Evolutionary conservation across 2,797 vertebrate species (phyloP).

Genomic region (Enteromius unitaeniatus): DNA sequence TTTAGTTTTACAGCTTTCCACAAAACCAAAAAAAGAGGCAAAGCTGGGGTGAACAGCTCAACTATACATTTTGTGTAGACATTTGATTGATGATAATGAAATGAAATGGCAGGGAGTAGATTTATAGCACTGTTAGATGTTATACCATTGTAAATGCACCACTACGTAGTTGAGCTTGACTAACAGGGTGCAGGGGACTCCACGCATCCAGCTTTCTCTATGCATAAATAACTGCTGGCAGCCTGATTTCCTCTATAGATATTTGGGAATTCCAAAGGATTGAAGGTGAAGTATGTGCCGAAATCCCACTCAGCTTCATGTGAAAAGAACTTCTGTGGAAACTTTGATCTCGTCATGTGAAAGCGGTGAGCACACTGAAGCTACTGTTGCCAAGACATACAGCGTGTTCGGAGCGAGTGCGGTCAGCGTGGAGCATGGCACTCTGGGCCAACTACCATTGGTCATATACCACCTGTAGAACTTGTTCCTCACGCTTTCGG

Average conservation of each 20-base stretch:
- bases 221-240: slow-evolving; percentile 54
- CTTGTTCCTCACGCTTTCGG: not conserved
- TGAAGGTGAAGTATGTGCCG: slow-evolving; percentile 46
- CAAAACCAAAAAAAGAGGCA: slow-evolving; percentile 24
- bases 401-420: not conserved
- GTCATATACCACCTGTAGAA: slow-evolving; percentile 48
- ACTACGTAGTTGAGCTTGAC: slow-evolving; percentile 53
- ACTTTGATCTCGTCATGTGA: slow-evolving; percentile 42
- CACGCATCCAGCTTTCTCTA: slow-evolving; percentile 53
- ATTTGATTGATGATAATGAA: slow-evolving; percentile 49
- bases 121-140: slow-evolving; percentile 49
- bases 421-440: slow-evolving; percentile 30
- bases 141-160: slow-evolving; percentile 50
- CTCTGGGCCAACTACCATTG: slow-evolving; percentile 34
- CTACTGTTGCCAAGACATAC: slow-evolving; percentile 3
- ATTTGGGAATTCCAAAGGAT: slow-evolving; percentile 39
- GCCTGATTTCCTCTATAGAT: slow-evolving; percentile 39
- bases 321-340: slow-evolving; percentile 48
- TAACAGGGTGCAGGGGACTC: slow-evolving; percentile 59
- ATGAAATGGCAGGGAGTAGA: slow-evolving; percentile 39
- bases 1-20: slow-evolving; percentile 18
- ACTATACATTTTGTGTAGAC: slow-evolving; percentile 27
- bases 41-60: slow-evolving; percentile 21
- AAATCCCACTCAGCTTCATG: slow-evolving; percentile 50
- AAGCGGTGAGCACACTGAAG: not conserved